Evolutionary conservation across 2,113 vertebrate species (phyloP), one percentile per base, ranked within the genome.

Genomic region (Hirundichthys speculiger): DNA sequence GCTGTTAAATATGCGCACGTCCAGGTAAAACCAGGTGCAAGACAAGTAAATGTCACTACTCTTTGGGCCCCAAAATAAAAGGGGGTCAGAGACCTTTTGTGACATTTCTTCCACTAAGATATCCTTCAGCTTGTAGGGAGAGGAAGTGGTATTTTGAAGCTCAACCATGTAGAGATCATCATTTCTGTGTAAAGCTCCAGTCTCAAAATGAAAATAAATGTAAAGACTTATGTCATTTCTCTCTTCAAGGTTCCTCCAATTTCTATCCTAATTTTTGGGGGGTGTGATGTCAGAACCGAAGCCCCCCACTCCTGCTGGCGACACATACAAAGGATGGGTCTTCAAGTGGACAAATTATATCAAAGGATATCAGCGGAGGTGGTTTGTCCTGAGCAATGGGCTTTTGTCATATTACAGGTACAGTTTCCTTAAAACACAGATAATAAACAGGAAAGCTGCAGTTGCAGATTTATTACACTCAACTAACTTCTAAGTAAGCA

Each of bases 311-410:
- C 89, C 92, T 62, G 77, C 87, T 51, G 90, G 91, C 19, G 93
- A 94, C 81, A 93, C 89, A 15, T 94, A 93, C 70, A 94, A 94
- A 89, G 93, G 93, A 83, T 94, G 93, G 96, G 94, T 97, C 73
- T 97, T 97, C 91, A 96, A 97, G 82, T 97, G 96, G 96, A 96
- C 96, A 63, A 97, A 97, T 87, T 97, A 97, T 69, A 95, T 96
- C 87, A 97, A 96, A 74, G 95, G 96, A 60, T 97, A 97, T 88
- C 95, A 97, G 91, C 86, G 95, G 62, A 89, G 95, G 54, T 96
- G 95, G 95, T 97, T 96, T 84, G 96, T 97, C 73, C 86, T 97
- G 77, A 97, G 95, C 92, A 96, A 97, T 84, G 95, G 95, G 45
- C 91, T 97, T 22, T 87, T 97, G 68, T 96, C 95, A 41, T 97